Conservation (phyloP, 2,113 vertebrate genomes). For the Paratilapia polleni region DNA sequence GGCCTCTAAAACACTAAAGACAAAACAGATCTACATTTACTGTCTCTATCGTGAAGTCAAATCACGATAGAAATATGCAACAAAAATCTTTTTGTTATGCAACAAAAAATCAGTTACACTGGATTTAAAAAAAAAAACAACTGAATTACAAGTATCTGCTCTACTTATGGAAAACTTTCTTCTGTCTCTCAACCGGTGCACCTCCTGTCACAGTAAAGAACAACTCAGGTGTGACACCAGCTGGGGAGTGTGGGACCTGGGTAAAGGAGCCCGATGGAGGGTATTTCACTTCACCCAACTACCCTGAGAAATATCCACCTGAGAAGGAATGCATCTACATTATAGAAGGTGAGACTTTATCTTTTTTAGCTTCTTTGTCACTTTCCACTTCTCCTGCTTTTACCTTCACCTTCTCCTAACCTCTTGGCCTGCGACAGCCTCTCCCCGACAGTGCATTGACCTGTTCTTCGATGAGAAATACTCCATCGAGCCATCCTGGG, state of each 20-base stretch:
- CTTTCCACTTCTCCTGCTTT: neutral
- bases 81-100: neutral
- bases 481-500: slow-evolving; percentile 97
- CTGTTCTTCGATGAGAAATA: slow-evolving; percentile 95
- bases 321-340: slow-evolving; percentile 97
- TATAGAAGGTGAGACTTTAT: slow-evolving; percentile 90
- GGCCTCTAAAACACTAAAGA: too few relatives aligned
- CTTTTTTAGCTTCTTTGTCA: neutral
- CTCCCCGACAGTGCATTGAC: slow-evolving; percentile 96
- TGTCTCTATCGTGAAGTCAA: too few relatives aligned
- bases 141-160: neutral
- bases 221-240: slow-evolving; percentile 90
- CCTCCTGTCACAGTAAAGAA: slow-evolving; percentile 84
- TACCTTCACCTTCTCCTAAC: neutral
- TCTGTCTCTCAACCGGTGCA: neutral
- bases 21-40: too few relatives aligned
- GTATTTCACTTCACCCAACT: slow-evolving; percentile 96
- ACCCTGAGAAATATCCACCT: slow-evolving; percentile 95
- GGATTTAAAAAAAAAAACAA: neutral
- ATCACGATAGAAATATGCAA: too few relatives aligned
- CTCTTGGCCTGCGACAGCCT: slow-evolving; percentile 34
- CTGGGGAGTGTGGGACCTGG: slow-evolving; percentile 93
- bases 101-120: neutral
- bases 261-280: slow-evolving; percentile 92
- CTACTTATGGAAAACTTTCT: neutral